Percentiles rank a stretch among this genome's conserved stretches.
These are phyloP conservation scores for Arctopsyche grandis DNA, from an alignment of 1,140 invertebrate species.

Conservation along the genomic window DNA sequence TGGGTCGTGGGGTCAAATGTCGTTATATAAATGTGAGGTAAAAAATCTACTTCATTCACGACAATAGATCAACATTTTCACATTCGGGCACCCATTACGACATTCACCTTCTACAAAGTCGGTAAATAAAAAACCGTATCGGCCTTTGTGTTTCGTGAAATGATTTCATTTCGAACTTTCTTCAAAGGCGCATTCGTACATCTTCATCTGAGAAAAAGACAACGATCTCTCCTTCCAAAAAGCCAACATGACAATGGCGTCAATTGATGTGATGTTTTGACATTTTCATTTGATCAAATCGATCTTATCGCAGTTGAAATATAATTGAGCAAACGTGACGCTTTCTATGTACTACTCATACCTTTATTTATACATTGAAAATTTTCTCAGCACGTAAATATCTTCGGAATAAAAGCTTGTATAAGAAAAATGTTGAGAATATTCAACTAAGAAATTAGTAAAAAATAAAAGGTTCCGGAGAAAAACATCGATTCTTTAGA, in stretches of 20 bases:
- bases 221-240: not conserved
- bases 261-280: constrained; percentile 27
- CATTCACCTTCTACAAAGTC: not conserved
- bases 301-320: constrained; percentile 6
- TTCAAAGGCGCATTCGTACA: not conserved
- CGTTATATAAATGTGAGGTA: constrained; percentile 31
- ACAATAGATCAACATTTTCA: constrained; percentile 25
- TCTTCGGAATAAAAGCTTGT: too few species aligned
- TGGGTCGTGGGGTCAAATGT: constrained; percentile 19
- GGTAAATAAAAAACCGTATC: not conserved
- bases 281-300: constrained; percentile 24
- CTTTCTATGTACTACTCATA: not conserved
- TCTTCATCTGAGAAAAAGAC: not conserved
- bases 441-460: too few species aligned
- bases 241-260: not conserved
- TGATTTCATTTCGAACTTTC: constrained; percentile 10
- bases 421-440: too few species aligned
- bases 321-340: constrained; percentile 27
- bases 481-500: too few species aligned
- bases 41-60: constrained; percentile 4
- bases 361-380: not conserved
- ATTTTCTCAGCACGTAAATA: too few species aligned
- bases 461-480: too few species aligned
- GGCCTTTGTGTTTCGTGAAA: not conserved
- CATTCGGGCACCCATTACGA: constrained; percentile 14